Base-by-base conservation (phyloP, 2,113 vertebrate species). In the Scytalopus superciliaris region DNA sequence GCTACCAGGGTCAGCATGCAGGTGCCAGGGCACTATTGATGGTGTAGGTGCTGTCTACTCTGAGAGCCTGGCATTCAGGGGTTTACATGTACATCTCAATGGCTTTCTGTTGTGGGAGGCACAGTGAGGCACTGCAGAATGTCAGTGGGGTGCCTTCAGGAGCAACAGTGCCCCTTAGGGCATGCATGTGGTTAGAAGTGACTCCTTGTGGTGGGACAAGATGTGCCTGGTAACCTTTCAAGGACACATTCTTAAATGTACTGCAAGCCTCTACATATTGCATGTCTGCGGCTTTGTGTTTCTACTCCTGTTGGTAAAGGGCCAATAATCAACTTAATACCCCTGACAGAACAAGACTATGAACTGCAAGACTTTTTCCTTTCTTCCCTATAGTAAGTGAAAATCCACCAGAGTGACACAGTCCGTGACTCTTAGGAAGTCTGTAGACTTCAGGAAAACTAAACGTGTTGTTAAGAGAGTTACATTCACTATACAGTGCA, bases 91-190 rank as follows among this genome's bases (percentile, higher is more conserved):
- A 8, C 10, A 1, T 72, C 67, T 57, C 33, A 37, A 4, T 35
- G 27, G 10, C 27, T 25, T 69, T 44, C 37, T 88, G 50, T 23
- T 42, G 33, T 53, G 52, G 49, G 44, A 63, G 39, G 44, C 14
- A n/a, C 64, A 33, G 33, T 8, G 30, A 50, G 30, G 44, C 49
- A 37, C 59, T 87, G n/a, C n/a, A 37, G 28, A 57, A 23, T 30
- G 76, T 52, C 50, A 24, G 35, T 14, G 49, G 23, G 14, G 24
- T 3, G 3, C 62, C 31, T 89, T 84, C 63, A 21, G 56, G 19
- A 60, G n/a, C 37, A 79, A 3, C 0, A 0, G n/a, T 62, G 25
- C 23, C 47, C 64, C 19, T 47, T 39, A 52, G 37, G 49, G 25
- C 2, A 1, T 14, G 24, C 12, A 3, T 70, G 47, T 67, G 42